Evolutionary conservation across 2,888 invertebrate genomes (phyloP), one percentile per base, ranked within the genome.

Genomic region (Bombylius discolor): DNA sequence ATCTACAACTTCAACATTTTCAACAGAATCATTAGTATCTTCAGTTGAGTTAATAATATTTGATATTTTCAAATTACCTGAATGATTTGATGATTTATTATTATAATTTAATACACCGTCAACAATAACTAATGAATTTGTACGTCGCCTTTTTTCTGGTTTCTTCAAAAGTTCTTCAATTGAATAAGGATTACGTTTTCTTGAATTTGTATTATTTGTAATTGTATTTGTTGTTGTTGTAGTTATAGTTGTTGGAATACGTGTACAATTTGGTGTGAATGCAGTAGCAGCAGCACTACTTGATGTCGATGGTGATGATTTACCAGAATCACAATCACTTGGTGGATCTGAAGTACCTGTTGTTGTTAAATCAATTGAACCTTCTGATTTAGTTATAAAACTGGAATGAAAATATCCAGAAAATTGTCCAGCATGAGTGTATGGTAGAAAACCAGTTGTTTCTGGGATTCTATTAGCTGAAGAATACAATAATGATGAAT

Each of bases 151-250:
- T 66, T 83, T 85, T 60, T 83, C 84, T 0, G 89, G 89, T 64
- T 89, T 89, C 68, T 90, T 91, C 36, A 91, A 68, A 9, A 91
- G 70, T 66, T 91, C 91, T 64, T 90, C 91, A 67, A 92, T 92
- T 3, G 90, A 90, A 67, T 91, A 92, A 0, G 90, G 89, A 68
- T 89, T 90, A 60, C 85, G 81, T 70, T 89, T 73, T 23, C 70
- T 67, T 44, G 66, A 66, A 53, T 56, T 63, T 12, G 58, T 51
- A 33, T 59, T 71, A 67, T 62, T 68, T 65, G 51, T 68, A 67
- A 57, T 67, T 66, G 51, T 66, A 64, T 56, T 69, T 44, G 48
- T 44, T 13, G 56, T 14, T n/a, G 58, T 56, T 23, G 59, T 52
- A 11, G 54, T 56, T 14, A 54, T 59, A 44, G 48, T 44, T 13